These are phyloP conservation scores for Aphelenchoides bicaudatus DNA, from an alignment of 2,888 invertebrate species.

Conservation along the genomic window DNA sequence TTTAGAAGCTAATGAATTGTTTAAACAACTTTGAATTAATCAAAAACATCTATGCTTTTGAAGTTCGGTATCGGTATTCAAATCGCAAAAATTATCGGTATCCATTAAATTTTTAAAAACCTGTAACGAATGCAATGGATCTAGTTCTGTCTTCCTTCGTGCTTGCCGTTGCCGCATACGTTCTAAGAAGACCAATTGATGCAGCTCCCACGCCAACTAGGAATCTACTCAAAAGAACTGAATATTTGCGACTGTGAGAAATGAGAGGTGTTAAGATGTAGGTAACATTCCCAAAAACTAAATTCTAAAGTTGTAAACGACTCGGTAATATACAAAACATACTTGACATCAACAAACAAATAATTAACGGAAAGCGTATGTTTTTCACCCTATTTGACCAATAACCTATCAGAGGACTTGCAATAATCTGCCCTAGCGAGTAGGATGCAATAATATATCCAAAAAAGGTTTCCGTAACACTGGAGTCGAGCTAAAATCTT, in stretches of 20 bases:
- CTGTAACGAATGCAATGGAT: constrained; percentile 62
- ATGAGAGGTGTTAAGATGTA: constrained; percentile 25
- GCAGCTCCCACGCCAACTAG: constrained; percentile 34
- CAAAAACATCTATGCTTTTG: too few relatives aligned
- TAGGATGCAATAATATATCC: constrained; percentile 62
- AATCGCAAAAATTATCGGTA: too few relatives aligned
- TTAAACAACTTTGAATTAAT: too few relatives aligned
- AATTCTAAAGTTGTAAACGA: too few relatives aligned
- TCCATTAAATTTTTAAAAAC: too few relatives aligned
- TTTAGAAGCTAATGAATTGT: too few relatives aligned
- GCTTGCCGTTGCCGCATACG: constrained; percentile 61
- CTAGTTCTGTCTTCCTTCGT: constrained; percentile 60
- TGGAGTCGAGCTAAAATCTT: constrained; percentile 28
- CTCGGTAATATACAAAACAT: too few relatives aligned
- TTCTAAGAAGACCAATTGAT: constrained; percentile 61
- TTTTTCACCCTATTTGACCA: constrained; percentile 10
- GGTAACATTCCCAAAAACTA: background rate
- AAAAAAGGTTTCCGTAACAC: constrained; percentile 43
- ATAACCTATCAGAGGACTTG: constrained; percentile 24
- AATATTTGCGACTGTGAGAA: constrained; percentile 23
- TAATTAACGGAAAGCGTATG: constrained; percentile 4
- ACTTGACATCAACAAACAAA: background rate
- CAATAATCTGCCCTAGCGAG: constrained; percentile 61
- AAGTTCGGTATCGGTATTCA: too few relatives aligned
- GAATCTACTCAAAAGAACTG: constrained; percentile 25